These are phyloP conservation scores for Phortica okadai DNA, from an alignment of 2,888 invertebrate species.

Conservation along the genomic window DNA sequence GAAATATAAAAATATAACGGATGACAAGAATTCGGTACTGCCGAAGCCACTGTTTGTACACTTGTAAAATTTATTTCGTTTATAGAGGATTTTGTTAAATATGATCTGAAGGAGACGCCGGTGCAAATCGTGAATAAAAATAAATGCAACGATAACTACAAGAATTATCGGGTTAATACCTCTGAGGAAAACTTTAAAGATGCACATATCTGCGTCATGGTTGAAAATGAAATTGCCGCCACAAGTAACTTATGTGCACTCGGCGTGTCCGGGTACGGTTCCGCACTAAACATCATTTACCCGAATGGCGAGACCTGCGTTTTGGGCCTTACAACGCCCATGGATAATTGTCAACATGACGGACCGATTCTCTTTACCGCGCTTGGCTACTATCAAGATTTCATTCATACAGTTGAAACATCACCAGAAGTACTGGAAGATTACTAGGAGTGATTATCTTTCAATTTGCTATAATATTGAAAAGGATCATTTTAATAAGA, in stretches of 20 bases:
- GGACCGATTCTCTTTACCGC: conserved; percentile 47
- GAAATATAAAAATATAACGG: too few species aligned
- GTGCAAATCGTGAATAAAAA: neutral
- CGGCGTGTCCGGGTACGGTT: conserved; percentile 53
- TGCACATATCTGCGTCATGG: conserved; percentile 48
- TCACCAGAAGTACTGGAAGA: too few species aligned
- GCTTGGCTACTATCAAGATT: neutral
- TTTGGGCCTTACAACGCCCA: conserved; percentile 59
- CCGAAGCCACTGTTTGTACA: too few species aligned
- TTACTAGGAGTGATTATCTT: too few species aligned
- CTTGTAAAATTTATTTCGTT: neutral
- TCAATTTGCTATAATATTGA: too few species aligned
- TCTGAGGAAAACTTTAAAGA: neutral
- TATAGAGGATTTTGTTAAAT: neutral
- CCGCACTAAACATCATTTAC: conserved; percentile 54
- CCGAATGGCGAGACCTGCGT: conserved; percentile 56
- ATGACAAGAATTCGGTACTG: too few species aligned
- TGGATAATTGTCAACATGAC: conserved; percentile 45
- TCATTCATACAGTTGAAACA: neutral
- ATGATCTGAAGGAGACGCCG: neutral
- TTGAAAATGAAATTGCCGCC: neutral
- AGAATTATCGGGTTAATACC: neutral
- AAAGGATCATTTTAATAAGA: too few species aligned
- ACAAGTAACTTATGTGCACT: conserved; percentile 40
- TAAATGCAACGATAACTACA: neutral